Percentiles rank a stretch among this genome's conserved stretches.
Conservation (phyloP, 1,140 invertebrate species). For the Babylonia areolata region DNA sequence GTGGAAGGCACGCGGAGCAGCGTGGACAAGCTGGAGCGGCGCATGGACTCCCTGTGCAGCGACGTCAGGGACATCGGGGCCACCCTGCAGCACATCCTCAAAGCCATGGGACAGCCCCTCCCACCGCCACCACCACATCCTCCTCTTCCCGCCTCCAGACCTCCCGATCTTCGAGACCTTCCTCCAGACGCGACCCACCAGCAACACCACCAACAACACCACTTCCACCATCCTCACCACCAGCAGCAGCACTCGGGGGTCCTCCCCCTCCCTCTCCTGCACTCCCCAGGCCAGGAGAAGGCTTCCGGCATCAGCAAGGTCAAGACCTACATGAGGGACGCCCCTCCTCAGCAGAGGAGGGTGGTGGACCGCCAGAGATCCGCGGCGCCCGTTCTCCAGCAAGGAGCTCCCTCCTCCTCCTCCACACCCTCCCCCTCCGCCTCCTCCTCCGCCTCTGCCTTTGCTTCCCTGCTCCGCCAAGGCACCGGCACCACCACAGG, state of each 20-base stretch:
- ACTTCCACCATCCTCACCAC: too few relatives aligned
- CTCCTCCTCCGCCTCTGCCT: background rate
- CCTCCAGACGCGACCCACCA: too few relatives aligned
- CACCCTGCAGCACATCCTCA: conserved; percentile 39
- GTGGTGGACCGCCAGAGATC: conserved; percentile 21
- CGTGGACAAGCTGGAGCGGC: conserved; percentile 47
- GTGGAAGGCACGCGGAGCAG: conserved; percentile 48
- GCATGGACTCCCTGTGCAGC: conserved; percentile 43
- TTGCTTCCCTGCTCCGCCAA: background rate
- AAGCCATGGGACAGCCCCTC: conserved; percentile 16
- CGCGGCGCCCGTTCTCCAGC: background rate
- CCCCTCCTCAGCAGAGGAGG: conserved; percentile 7
- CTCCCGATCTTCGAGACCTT: background rate
- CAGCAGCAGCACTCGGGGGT: background rate
- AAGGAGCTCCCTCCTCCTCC: background rate
- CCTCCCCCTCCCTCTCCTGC: background rate
- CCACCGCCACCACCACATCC: background rate
- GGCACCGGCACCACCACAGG: too few relatives aligned
- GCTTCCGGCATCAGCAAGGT: background rate
- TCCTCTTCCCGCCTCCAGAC: too few relatives aligned
- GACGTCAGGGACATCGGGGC: conserved; percentile 42
- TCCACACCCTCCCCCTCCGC: too few relatives aligned
- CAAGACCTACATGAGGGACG: background rate
- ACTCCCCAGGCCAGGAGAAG: background rate
- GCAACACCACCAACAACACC: too few relatives aligned